A percentile compares a stretch with the other conserved stretches of the same genome.
Conservation (phyloP, 2,888 invertebrate species). For the Cephus pygmeus region DNA sequence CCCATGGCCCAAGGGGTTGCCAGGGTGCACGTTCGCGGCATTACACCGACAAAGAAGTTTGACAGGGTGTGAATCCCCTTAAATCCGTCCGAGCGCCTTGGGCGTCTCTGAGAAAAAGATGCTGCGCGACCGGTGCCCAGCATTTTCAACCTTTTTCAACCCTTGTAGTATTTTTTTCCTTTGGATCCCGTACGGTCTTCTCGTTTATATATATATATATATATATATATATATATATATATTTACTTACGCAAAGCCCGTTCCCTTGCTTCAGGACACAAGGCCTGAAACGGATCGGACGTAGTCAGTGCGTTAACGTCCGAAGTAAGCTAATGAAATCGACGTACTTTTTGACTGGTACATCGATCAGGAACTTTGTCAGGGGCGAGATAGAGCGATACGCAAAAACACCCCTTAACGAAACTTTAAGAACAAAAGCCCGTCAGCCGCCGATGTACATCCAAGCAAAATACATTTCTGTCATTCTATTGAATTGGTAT, state of each 20-base stretch:
- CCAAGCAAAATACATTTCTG: not conserved
- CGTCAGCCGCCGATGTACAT: not conserved
- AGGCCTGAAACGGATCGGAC: not conserved
- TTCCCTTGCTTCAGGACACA: not conserved
- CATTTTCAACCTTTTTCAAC: not conserved
- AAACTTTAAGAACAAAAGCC: not conserved
- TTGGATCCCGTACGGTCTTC: not conserved
- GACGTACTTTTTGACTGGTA: not conserved
- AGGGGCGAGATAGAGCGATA: not conserved
- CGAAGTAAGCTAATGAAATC: not conserved
- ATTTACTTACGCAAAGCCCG: not conserved
- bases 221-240: not conserved
- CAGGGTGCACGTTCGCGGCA: slow-evolving; percentile 2
- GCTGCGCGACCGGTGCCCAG: not conserved
- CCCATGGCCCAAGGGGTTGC: not conserved
- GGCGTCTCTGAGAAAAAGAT: not conserved
- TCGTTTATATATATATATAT: not conserved
- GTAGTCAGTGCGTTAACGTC: not conserved
- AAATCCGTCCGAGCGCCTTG: slow-evolving; percentile 12
- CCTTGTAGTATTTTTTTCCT: not conserved
- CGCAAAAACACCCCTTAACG: not conserved
- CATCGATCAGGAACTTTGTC: not conserved
- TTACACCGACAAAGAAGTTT: slow-evolving; percentile 23
- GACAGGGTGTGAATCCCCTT: slow-evolving; percentile 24
- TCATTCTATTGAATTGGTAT: not conserved